Conservation (phyloP, 2,888 invertebrate genomes). For the Ecdyonurus torrentis region DNA sequence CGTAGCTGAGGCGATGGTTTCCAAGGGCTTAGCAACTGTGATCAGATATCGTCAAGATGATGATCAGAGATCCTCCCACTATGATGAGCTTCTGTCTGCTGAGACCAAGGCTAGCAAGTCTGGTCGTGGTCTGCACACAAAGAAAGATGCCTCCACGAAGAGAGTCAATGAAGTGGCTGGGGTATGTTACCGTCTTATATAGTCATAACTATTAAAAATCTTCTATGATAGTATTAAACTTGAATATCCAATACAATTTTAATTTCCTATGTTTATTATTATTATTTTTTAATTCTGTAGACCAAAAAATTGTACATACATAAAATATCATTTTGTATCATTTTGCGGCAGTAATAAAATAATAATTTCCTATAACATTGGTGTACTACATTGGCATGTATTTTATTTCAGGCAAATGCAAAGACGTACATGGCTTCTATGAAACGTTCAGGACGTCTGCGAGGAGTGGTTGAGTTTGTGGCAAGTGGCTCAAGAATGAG, state of each 20-base stretch:
- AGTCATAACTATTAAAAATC: too few relatives aligned
- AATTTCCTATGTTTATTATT: too few relatives aligned
- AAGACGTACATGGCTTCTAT: slow-evolving; percentile 89
- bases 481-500: slow-evolving; percentile 90
- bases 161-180: slow-evolving; percentile 75
- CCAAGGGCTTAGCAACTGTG: slow-evolving; percentile 83
- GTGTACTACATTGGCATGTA: too few relatives aligned
- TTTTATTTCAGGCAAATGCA: slow-evolving; percentile 53
- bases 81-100: slow-evolving; percentile 82
- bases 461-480: slow-evolving; percentile 92
- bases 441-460: slow-evolving; percentile 75
- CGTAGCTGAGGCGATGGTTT: slow-evolving; percentile 82
- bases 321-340: too few relatives aligned
- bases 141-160: slow-evolving; percentile 63
- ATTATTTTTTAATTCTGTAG: too few relatives aligned
- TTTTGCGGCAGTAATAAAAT: too few relatives aligned
- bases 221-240: too few relatives aligned
- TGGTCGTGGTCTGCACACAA: slow-evolving; percentile 63
- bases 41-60: slow-evolving; percentile 90
- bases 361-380: too few relatives aligned
- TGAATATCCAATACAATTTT: too few relatives aligned
- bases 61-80: slow-evolving; percentile 84
- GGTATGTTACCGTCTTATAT: too few relatives aligned
- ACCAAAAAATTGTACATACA: too few relatives aligned
- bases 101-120: slow-evolving; percentile 86